Base-by-base conservation (phyloP, 2,113 vertebrate genomes). In the Oryzias javanicus region DNA sequence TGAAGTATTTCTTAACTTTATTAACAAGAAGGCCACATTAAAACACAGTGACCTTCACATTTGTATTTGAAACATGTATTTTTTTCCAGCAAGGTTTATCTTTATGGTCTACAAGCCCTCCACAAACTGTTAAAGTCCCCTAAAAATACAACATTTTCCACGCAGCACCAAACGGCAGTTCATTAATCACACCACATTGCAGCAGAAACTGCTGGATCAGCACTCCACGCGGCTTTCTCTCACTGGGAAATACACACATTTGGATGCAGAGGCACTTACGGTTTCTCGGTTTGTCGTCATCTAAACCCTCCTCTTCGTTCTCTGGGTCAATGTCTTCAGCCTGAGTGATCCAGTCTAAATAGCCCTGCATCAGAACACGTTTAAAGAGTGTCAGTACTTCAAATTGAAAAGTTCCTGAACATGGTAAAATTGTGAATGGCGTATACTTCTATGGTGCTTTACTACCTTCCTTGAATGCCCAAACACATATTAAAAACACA, bases 261-360 rank as follows among this genome's bases (percentile, higher is more conserved):
- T 18, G 18, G 48, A 13, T 19, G 41, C 5, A 35, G 17, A 27
- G 10, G 35, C 8, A 88, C 86, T 98, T 89, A 99, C 97, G 92
- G 91, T 98, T 99, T 86, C 97, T 92, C 40, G 96, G 96, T 67
- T 98, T 99, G 74, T 97, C 96, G 52, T 99, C 97, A 4, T 97
- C 95, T 86, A 97, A 83, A 72, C 96, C 96, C 77, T 99, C 97
- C 14, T 98, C 97, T 79, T 99, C 97, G 12, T 99, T 99, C 89
- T 99, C 97, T 0, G 97, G 97, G 83, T 99, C 97, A 3, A 99
- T 99, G 75, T 99, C 97, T 85, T 99, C 97, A 7, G 97, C 97
- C 90, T 99, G 97, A 41, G 97, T 99, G 89, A 98, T 99, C 97
- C 97, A 99, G 90, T 99, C 97, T 76, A 99, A 89, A 84, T 99